Percentiles rank a stretch among this genome's conserved stretches.
Conservation (phyloP, 30 jellyfish, hydroid and myxozoan genomes). For the Cassiopea andromeda region DNA sequence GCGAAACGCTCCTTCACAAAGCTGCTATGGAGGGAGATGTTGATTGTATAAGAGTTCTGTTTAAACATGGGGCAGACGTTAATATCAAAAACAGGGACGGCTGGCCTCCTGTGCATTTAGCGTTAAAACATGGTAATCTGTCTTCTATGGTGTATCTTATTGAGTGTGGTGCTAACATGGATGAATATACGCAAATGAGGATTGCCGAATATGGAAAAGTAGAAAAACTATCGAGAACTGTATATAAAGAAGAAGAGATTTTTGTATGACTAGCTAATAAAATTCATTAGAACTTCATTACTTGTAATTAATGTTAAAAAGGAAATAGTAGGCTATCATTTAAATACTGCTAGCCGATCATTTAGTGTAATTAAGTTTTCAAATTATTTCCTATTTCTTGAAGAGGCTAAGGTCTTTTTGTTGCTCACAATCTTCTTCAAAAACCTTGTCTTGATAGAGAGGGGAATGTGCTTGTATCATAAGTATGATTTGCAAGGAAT, state of each 20-base stretch:
- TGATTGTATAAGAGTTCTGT: slow-evolving; percentile 56
- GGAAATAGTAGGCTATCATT: too few species aligned
- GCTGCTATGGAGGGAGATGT: slow-evolving; percentile 77
- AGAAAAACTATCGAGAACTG: slow-evolving; percentile 41
- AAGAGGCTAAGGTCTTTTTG: too few species aligned
- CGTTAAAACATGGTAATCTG: slow-evolving; percentile 41
- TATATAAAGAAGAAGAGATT: slow-evolving; percentile 68
- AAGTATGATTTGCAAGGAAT: too few species aligned
- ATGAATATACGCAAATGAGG: slow-evolving; percentile 55
- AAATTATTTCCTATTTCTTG: not conserved
- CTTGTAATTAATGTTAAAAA: not conserved
- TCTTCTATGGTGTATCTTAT: slow-evolving; percentile 70
- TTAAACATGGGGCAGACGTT: slow-evolving; percentile 62
- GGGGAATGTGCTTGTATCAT: too few species aligned
- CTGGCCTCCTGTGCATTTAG: slow-evolving; percentile 77
- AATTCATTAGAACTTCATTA: not conserved
- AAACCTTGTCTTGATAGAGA: too few species aligned
- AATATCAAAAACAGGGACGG: slow-evolving; percentile 53
- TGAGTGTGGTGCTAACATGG: slow-evolving; percentile 75
- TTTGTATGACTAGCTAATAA: slow-evolving; percentile 20
- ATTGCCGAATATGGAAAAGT: slow-evolving; percentile 36
- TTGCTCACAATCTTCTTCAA: too few species aligned
- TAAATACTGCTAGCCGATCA: too few species aligned
- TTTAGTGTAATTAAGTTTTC: too few species aligned
- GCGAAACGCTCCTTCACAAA: slow-evolving; percentile 68